Evolutionary conservation across 2,113 vertebrate species (phyloP).

Genomic region (Nesoenas mayeri): DNA sequence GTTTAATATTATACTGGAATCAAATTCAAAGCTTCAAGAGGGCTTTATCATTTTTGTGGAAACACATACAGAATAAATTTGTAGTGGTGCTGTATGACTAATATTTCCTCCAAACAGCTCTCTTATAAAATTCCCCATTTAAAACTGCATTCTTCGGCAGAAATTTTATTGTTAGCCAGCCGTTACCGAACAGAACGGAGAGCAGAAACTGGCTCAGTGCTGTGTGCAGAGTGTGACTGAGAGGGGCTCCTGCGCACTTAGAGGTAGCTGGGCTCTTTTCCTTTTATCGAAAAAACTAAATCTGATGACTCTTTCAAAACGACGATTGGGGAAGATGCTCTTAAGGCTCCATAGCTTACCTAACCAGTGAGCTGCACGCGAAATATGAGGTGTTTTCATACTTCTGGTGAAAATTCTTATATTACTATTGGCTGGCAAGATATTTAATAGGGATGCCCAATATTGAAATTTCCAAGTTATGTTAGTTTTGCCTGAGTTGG

Average conservation of each 20-base stretch:
- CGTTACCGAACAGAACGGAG: neutral
- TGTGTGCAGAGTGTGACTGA: neutral
- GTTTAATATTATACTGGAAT: constrained; percentile 55
- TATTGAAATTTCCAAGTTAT: neutral
- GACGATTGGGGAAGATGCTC: neutral
- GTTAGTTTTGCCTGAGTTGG: neutral
- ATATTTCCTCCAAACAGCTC: neutral
- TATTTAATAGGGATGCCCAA: neutral
- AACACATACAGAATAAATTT: constrained; percentile 35
- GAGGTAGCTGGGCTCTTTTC: neutral
- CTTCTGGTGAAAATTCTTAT: neutral
- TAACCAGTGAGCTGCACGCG: neutral
- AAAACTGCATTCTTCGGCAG: neutral
- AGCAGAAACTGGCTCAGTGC: neutral
- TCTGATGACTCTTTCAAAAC: neutral
- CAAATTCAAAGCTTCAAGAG: constrained; percentile 36
- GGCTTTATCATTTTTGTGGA: neutral
- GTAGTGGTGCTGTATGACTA: neutral
- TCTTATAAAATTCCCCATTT: neutral
- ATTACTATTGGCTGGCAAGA: neutral
- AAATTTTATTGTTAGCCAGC: neutral
- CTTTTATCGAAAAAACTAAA: neutral
- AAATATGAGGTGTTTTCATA: constrained; percentile 22
- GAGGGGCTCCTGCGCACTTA: neutral
- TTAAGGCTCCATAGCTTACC: constrained; percentile 7